A percentile compares a stretch with the other conserved stretches of the same genome.
phyloP scores from a whole-genome alignment of 2,888 invertebrate species.

The Cephus pygmeus region DNA sequence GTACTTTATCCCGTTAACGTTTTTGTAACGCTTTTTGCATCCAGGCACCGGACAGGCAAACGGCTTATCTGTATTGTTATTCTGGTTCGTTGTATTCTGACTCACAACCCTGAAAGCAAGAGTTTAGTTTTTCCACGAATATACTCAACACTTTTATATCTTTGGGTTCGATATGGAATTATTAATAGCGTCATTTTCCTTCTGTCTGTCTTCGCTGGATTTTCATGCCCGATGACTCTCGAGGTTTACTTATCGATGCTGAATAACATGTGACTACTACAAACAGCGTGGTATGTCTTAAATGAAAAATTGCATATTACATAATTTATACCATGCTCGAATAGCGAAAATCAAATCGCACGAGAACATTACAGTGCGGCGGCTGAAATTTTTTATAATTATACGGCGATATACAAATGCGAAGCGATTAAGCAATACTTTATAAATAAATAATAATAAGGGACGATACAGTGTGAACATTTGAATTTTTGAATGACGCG shows the following conservation, averaged over 20 bases:
- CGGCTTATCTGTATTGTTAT: conserved; percentile 73
- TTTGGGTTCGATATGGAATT: neutral
- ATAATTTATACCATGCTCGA: neutral
- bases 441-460: neutral
- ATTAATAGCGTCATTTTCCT: neutral
- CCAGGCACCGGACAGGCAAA: conserved; percentile 88
- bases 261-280: neutral
- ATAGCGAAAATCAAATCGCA: neutral
- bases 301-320: neutral
- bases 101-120: conserved; percentile 40
- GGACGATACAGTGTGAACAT: neutral
- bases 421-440: neutral
- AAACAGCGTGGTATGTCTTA: neutral
- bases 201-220: neutral
- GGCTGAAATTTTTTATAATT: neutral
- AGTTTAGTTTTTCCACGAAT: neutral
- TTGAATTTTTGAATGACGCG: neutral
- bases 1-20: conserved; percentile 89
- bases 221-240: neutral
- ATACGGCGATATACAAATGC: neutral
- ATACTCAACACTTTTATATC: neutral
- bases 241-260: neutral
- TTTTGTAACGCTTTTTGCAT: conserved; percentile 89
- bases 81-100: conserved; percentile 33
- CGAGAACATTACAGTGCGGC: neutral